Evolutionary conservation across 2,113 vertebrate species (phyloP).

Genomic region (Todiramphus saurophagus): DNA sequence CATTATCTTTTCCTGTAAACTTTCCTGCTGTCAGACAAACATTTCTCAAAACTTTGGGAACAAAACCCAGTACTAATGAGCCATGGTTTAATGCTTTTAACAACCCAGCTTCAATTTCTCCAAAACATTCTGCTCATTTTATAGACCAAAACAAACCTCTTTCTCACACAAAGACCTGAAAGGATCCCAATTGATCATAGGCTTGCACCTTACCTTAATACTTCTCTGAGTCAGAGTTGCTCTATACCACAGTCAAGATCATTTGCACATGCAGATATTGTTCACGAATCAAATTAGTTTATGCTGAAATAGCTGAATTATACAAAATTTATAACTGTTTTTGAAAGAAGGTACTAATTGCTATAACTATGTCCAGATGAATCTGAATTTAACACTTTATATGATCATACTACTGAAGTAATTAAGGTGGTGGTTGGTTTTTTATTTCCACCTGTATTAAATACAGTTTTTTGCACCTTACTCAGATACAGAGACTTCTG

Average conservation of each 20-base stretch:
- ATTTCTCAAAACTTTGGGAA: neutral
- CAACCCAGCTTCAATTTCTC: neutral
- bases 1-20: neutral
- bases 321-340: neutral
- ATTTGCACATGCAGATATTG: neutral
- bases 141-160: neutral
- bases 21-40: neutral
- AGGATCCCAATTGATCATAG: neutral
- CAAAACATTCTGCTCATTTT: neutral
- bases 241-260: neutral
- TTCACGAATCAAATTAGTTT: neutral
- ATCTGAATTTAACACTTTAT: neutral
- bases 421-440: neutral
- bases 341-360: neutral
- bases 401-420: neutral
- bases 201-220: neutral
- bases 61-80: neutral
- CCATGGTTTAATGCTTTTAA: neutral
- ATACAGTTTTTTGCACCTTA: neutral
- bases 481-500: neutral
- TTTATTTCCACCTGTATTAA: neutral
- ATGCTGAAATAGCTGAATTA: neutral
- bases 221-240: slow-evolving; percentile 13
- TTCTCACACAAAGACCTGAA: neutral
- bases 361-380: neutral